Conservation (phyloP, 2,888 invertebrate species). For the Parapristionchus giblindavisi region DNA sequence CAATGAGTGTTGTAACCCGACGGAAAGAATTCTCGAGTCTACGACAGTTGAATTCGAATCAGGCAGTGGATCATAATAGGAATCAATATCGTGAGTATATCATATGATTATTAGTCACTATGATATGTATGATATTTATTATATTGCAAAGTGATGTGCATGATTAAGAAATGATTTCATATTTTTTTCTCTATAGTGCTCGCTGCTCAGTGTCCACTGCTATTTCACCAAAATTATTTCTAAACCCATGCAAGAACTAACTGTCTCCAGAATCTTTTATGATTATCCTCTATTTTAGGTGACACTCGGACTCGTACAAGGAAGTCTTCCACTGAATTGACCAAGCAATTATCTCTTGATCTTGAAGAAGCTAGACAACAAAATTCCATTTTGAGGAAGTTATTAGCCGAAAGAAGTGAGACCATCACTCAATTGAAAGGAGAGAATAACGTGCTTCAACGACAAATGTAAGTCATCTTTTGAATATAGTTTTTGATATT, state of each 20-base stretch:
- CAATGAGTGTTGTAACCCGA: constrained; percentile 10
- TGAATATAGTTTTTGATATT: not conserved
- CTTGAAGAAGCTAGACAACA: constrained; percentile 23
- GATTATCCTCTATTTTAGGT: not conserved
- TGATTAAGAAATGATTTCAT: too few species aligned
- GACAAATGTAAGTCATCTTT: constrained; percentile 11
- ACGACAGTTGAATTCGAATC: not conserved
- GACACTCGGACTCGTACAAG: not conserved
- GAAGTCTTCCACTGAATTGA: not conserved
- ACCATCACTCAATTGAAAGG: constrained; percentile 21
- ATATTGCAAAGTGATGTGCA: too few species aligned
- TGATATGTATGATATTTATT: too few species aligned
- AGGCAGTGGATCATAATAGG: constrained; percentile 27
- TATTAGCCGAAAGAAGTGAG: constrained; percentile 24
- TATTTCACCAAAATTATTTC: too few species aligned
- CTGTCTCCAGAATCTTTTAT: too few species aligned
- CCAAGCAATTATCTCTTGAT: constrained; percentile 23
- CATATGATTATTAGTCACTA: too few species aligned
- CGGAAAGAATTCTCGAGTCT: constrained; percentile 2
- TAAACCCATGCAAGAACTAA: too few species aligned
- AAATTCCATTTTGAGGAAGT: not conserved
- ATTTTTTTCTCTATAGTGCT: too few species aligned
- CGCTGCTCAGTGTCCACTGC: too few species aligned
- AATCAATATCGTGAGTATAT: constrained; percentile 35
- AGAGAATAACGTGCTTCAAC: not conserved